phyloP scores from a whole-genome alignment of 2,797 vertebrate genomes.

The Coregonus sp. region DNA sequence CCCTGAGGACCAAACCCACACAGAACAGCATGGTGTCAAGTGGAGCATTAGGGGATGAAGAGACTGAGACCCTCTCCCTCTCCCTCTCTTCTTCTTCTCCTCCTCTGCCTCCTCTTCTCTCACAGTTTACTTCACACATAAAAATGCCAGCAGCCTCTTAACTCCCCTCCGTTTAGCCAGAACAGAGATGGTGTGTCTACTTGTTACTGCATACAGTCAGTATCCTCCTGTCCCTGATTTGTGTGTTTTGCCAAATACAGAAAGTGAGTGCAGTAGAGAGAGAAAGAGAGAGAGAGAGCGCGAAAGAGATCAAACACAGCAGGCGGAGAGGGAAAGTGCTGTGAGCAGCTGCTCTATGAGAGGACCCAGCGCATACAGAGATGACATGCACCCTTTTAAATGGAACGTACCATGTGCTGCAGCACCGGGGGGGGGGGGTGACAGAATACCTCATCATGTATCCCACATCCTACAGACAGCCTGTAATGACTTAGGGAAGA shows the following conservation, averaged over 20 bases:
- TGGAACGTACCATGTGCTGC: slow-evolving; percentile 86
- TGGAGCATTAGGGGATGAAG: slow-evolving; percentile 56
- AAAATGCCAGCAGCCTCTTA: slow-evolving; percentile 30
- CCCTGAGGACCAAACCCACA: slow-evolving; percentile 86
- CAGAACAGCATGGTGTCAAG: slow-evolving; percentile 85
- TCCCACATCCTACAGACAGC: slow-evolving; percentile 46
- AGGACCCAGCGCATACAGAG: slow-evolving; percentile 76
- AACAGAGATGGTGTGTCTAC: slow-evolving; percentile 44
- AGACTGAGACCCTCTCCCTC: slow-evolving; percentile 41
- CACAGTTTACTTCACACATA: slow-evolving; percentile 58
- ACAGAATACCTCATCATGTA: slow-evolving; percentile 35
- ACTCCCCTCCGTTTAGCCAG: slow-evolving; percentile 35
- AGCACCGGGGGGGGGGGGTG: slow-evolving; percentile 41
- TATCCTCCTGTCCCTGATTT: slow-evolving; percentile 30
- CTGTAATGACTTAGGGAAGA: too few relatives aligned
- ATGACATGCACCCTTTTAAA: slow-evolving; percentile 79
- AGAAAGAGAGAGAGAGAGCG: slow-evolving; percentile 49
- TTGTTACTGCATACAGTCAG: slow-evolving; percentile 58
- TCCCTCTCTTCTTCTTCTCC: slow-evolving; percentile 25
- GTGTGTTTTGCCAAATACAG: slow-evolving; percentile 16
- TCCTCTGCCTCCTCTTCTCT: slow-evolving; percentile 37
- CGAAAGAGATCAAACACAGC: slow-evolving; percentile 55
- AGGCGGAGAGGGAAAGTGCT: slow-evolving; percentile 62
- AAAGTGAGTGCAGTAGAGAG: slow-evolving; percentile 31
- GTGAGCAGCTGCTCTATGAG: slow-evolving; percentile 75